These are phyloP conservation scores for Steinernema carpocapsae DNA, from an alignment of 2,888 invertebrate species.

Conservation along the genomic window DNA sequence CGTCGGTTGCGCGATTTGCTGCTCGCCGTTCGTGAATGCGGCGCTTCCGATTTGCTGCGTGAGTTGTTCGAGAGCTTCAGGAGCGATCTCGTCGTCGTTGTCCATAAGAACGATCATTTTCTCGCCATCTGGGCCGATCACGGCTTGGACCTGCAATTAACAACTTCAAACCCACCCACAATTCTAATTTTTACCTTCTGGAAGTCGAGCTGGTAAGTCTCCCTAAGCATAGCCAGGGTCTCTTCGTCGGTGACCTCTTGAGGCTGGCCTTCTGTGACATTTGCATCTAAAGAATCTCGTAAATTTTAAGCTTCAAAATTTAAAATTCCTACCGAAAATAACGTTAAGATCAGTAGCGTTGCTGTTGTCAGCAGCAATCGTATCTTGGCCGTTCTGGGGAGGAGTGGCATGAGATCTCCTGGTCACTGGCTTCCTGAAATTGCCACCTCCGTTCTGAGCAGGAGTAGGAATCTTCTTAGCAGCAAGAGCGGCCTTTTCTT, in stretches of 20 bases:
- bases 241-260: conserved; percentile 39
- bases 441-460: neutral
- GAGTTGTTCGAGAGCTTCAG: conserved; percentile 14
- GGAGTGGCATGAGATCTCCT: neutral
- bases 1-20: too few relatives aligned
- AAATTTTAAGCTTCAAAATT: too few relatives aligned
- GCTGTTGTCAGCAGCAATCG: neutral
- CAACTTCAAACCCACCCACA: too few relatives aligned
- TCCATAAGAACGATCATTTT: conserved; percentile 29
- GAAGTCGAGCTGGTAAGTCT: conserved; percentile 46
- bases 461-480: neutral
- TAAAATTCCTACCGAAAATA: conserved; percentile 13
- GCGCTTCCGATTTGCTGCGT: conserved; percentile 3
- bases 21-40: too few relatives aligned
- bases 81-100: conserved; percentile 9
- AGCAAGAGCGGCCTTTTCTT: neutral
- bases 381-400: neutral
- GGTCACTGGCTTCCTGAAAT: neutral
- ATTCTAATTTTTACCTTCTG: conserved; percentile 41
- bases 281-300: conserved; percentile 5
- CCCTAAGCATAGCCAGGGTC: conserved; percentile 42
- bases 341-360: neutral
- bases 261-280: conserved; percentile 9
- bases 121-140: conserved; percentile 27
- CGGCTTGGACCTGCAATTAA: conserved; percentile 1